Percentiles rank a stretch among this genome's conserved stretches.
Evolutionary conservation across 1,140 invertebrate genomes (phyloP).

Genomic region (Lepidurus apus): DNA sequence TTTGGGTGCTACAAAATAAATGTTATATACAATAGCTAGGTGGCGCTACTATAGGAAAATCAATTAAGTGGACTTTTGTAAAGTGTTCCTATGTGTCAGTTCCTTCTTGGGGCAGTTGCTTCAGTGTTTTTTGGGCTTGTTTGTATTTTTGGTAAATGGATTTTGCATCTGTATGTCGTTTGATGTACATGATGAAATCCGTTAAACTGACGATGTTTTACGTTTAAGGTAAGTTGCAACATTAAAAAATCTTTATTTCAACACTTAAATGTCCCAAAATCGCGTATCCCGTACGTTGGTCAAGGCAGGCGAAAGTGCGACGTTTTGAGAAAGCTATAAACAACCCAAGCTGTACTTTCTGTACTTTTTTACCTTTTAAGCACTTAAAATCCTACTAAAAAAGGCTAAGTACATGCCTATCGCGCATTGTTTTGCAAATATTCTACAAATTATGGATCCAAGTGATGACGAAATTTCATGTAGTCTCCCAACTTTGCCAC

Average conservation of each 20-base stretch:
- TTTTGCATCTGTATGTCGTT: conserved; percentile 22
- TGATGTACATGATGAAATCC: conserved; percentile 1
- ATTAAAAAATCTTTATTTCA: not conserved
- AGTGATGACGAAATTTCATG: not conserved
- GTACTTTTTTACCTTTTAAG: not conserved
- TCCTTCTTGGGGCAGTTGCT: not conserved
- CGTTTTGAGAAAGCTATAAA: not conserved
- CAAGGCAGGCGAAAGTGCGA: not conserved
- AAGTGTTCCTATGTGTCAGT: not conserved
- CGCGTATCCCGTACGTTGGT: not conserved
- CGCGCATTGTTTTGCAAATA: too few relatives aligned
- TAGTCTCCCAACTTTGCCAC: not conserved
- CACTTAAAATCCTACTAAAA: too few relatives aligned
- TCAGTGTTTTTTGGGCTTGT: conserved; percentile 22
- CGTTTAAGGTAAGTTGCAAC: not conserved
- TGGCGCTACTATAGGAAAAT: not conserved
- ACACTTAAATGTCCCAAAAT: not conserved
- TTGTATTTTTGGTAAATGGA: conserved; percentile 19
- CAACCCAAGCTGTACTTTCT: not conserved
- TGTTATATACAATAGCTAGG: not conserved
- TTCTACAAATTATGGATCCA: not conserved
- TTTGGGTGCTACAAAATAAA: not conserved
- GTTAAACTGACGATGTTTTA: not conserved
- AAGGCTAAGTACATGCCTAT: too few relatives aligned
- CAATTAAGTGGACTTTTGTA: not conserved